phyloP scores from a whole-genome alignment of 1,140 invertebrate species.

The Trichonephila inaurata region DNA sequence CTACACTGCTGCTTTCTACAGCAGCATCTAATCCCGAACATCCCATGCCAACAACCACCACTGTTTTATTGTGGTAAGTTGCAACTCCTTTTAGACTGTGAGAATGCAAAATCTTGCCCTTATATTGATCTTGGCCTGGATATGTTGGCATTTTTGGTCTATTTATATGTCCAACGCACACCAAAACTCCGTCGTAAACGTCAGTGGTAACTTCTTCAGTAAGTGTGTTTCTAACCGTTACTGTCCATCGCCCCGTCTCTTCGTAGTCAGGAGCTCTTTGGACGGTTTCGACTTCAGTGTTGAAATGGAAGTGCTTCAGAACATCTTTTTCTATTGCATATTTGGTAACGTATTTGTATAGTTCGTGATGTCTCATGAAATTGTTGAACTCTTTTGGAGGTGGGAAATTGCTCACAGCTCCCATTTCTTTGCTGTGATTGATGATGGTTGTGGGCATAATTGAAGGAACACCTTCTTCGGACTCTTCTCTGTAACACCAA shows the following conservation, averaged over 20 bases:
- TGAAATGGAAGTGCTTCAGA: background rate
- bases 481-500: conserved; percentile 80
- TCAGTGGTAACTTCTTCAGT: background rate
- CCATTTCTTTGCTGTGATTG: conserved; percentile 80
- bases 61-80: too few species aligned
- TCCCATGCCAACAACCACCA: too few species aligned
- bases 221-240: background rate
- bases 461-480: too few species aligned
- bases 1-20: too few species aligned
- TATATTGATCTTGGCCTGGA: too few species aligned
- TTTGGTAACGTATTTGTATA: conserved; percentile 79
- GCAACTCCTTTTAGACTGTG: too few species aligned
- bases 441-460: conserved; percentile 78
- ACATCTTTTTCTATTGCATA: conserved; percentile 79
- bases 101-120: too few species aligned
- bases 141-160: too few species aligned
- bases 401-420: conserved; percentile 81
- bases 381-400: conserved; percentile 54
- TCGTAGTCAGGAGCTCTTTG: background rate
- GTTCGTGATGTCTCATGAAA: conserved; percentile 57
- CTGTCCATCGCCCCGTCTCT: background rate
- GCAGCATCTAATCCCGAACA: too few species aligned
- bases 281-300: too few species aligned
- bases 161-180: too few species aligned
- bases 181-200: too few species aligned